These are phyloP conservation scores for Eumeta japonica DNA, from an alignment of 1,140 invertebrate species.

Conservation along the genomic window DNA sequence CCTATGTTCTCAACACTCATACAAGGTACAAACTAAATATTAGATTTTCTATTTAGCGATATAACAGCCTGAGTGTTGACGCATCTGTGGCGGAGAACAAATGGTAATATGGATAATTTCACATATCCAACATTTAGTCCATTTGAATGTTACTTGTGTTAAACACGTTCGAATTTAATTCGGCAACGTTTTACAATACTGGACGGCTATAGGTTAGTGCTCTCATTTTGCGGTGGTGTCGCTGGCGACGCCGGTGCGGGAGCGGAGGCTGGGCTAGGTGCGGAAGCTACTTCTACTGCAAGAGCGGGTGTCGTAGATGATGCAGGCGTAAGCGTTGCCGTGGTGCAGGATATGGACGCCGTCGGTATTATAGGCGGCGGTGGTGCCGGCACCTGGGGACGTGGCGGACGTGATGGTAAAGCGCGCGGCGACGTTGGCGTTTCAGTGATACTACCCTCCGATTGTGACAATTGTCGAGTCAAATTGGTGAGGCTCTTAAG, in stretches of 20 bases:
- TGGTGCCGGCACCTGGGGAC: slow-evolving; percentile 27
- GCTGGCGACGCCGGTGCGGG: slow-evolving; percentile 13
- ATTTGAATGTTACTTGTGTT: neutral
- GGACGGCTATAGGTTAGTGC: slow-evolving; percentile 38
- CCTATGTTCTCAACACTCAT: too few species aligned
- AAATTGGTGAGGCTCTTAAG: slow-evolving; percentile 32
- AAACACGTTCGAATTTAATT: neutral
- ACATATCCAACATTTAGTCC: too few species aligned
- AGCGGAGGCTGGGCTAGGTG: slow-evolving; percentile 12
- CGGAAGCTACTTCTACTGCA: too few species aligned
- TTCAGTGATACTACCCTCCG: slow-evolving; percentile 50
- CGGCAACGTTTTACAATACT: neutral
- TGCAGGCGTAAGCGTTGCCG: too few species aligned
- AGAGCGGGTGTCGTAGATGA: too few species aligned
- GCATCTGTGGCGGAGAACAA: neutral
- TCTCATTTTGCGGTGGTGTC: slow-evolving; percentile 28
- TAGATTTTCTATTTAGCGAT: slow-evolving; percentile 3
- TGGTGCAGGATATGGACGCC: too few species aligned
- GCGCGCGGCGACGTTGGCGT: slow-evolving; percentile 29
- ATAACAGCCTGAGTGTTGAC: neutral
- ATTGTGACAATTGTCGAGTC: slow-evolving; percentile 47
- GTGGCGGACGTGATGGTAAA: slow-evolving; percentile 25
- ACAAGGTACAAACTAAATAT: neutral
- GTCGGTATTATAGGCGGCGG: slow-evolving; percentile 36
- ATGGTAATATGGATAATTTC: neutral